A percentile compares a stretch with the other conserved stretches of the same genome.
phyloP scores from a whole-genome alignment of 2,888 invertebrate species.

The Oligia strigilis region DNA sequence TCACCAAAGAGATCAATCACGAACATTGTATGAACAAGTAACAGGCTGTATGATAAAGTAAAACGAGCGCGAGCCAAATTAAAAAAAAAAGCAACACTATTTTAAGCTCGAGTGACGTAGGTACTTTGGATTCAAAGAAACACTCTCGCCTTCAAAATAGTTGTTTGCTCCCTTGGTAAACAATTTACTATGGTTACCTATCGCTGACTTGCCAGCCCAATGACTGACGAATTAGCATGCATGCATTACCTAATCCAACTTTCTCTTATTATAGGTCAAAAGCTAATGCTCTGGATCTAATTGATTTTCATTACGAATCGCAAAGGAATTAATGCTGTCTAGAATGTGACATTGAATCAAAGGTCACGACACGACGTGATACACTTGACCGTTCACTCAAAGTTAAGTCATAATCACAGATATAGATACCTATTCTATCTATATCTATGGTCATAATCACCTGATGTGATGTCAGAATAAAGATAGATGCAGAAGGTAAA shows the following conservation, averaged over 20 bases:
- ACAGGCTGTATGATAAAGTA: no score
- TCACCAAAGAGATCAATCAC: no score
- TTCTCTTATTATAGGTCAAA: conserved; percentile 37
- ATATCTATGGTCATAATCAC: conserved; percentile 40
- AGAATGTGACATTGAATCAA: conserved; percentile 45
- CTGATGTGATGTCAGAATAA: conserved; percentile 28
- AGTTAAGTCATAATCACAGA: conserved; percentile 25
- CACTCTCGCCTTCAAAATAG: no score
- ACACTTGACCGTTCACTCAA: conserved; percentile 60
- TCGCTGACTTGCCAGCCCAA: not conserved
- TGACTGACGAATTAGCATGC: not conserved
- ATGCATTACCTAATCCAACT: conserved; percentile 12
- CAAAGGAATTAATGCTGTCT: conserved; percentile 45
- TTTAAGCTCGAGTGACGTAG: no score
- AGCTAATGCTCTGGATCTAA: conserved; percentile 30
- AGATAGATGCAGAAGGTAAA: conserved; percentile 25
- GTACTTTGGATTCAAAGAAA: no score
- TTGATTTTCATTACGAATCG: conserved; percentile 37
- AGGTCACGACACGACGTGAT: conserved; percentile 53
- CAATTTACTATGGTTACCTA: not conserved
- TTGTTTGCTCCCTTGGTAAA: no score
- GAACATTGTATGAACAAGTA: no score
- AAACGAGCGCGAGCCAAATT: no score
- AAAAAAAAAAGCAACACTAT: no score
- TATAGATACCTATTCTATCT: no score